Conservation (phyloP, 64 coral and sea anemone species). For the Hydrozoanthus tunicans region DNA sequence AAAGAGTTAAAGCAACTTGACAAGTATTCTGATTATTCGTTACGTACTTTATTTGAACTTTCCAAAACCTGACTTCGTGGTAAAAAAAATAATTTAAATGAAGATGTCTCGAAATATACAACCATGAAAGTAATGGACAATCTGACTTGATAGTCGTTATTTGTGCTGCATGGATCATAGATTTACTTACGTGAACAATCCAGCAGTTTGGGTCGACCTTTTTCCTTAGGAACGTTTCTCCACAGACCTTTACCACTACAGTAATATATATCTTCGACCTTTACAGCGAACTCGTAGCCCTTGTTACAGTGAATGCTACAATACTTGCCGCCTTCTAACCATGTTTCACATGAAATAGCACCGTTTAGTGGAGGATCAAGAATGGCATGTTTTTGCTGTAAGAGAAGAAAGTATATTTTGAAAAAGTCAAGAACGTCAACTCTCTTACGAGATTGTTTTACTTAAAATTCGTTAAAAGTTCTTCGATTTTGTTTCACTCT, state of each 20-base stretch:
- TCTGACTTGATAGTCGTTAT: neutral
- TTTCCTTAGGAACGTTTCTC: neutral
- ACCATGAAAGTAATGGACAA: no score
- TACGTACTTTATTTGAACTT: no score
- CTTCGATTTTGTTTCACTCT: no score
- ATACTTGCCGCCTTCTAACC: slow-evolving; percentile 22
- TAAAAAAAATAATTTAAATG: no score
- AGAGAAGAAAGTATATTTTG: neutral
- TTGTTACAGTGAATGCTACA: slow-evolving; percentile 36
- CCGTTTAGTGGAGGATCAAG: slow-evolving; percentile 32
- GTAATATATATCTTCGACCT: slow-evolving; percentile 11
- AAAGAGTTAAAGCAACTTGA: no score
- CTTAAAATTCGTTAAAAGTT: no score
- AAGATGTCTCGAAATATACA: no score
- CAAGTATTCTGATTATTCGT: no score
- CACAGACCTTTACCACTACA: slow-evolving; percentile 41
- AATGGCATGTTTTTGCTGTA: slow-evolving; percentile 32
- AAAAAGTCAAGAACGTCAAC: no score
- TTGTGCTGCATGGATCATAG: neutral
- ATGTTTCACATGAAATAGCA: slow-evolving; percentile 38
- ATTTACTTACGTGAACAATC: slow-evolving; percentile 37
- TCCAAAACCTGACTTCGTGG: no score
- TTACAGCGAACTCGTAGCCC: slow-evolving; percentile 8
- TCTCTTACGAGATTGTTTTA: no score
- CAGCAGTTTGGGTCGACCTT: slow-evolving; percentile 18